These are phyloP conservation scores for Hiodon alosoides DNA, from an alignment of 2,113 vertebrate genomes.

Conservation along the genomic window DNA sequence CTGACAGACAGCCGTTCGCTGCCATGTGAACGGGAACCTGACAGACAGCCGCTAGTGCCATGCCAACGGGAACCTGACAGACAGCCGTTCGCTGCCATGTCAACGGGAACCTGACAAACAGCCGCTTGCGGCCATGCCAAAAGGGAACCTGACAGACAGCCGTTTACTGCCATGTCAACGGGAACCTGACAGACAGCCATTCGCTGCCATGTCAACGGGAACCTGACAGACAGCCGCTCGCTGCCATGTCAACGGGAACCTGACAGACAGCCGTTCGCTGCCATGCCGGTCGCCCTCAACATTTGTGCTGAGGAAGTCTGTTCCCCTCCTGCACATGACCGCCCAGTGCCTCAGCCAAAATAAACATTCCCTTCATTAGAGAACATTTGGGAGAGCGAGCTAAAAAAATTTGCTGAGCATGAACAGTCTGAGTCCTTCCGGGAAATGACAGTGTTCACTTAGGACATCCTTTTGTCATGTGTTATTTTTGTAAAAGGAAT, in stretches of 20 bases:
- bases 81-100: too few relatives aligned
- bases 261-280: too few relatives aligned
- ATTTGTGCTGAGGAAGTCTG: constrained; percentile 24
- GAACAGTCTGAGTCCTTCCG: neutral
- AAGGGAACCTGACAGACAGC: too few relatives aligned
- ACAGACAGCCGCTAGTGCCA: too few relatives aligned
- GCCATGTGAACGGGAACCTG: neutral
- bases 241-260: too few relatives aligned
- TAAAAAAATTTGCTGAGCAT: neutral
- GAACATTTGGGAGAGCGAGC: constrained; percentile 42
- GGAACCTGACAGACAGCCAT: too few relatives aligned
- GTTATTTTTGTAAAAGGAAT: neutral
- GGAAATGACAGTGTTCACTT: neutral
- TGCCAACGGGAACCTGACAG: too few relatives aligned
- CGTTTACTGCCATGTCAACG: too few relatives aligned
- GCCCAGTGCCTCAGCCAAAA: constrained; percentile 24
- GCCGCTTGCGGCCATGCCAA: too few relatives aligned
- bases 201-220: neutral
- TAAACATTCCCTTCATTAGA: constrained; percentile 47
- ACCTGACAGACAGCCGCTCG: too few relatives aligned
- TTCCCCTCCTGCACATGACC: constrained; percentile 21
- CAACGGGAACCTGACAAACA: too few relatives aligned
- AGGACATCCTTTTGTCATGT: neutral
- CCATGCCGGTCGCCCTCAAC: neutral
- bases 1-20: neutral